Evolutionary conservation across 2,888 invertebrate species (phyloP).

Genomic region (Caenorhabditis imperialis): DNA sequence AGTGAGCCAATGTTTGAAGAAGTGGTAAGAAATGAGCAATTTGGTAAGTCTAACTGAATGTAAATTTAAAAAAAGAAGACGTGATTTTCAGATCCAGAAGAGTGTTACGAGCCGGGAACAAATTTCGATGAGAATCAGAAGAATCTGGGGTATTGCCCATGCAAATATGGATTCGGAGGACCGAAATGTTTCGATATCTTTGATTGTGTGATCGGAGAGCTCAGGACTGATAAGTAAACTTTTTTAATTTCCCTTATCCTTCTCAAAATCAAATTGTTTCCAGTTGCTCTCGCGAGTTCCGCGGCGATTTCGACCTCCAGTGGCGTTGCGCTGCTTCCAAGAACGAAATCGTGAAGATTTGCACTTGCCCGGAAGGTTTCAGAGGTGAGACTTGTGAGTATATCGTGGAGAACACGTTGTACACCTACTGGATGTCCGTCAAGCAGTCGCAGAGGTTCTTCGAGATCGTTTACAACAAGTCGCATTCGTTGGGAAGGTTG

Average conservation of each 20-base stretch:
- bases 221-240: slow-evolving; percentile 27
- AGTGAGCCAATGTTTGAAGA: too few species aligned
- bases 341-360: slow-evolving; percentile 22
- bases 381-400: slow-evolving; percentile 46
- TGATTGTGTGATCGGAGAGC: slow-evolving; percentile 32
- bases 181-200: slow-evolving; percentile 31
- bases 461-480: slow-evolving; percentile 24
- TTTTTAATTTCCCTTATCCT: neutral
- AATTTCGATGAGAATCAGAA: slow-evolving; percentile 22
- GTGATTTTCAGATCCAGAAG: slow-evolving; percentile 25
- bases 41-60: slow-evolving; percentile 4
- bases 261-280: neutral
- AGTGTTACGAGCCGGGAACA: slow-evolving; percentile 48
- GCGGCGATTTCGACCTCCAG: slow-evolving; percentile 24
- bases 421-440: slow-evolving; percentile 11
- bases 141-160: slow-evolving; percentile 32
- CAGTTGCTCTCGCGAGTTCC: slow-evolving; percentile 19
- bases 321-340: slow-evolving; percentile 23
- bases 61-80: neutral
- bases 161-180: slow-evolving; percentile 45
- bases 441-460: slow-evolving; percentile 31
- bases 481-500: slow-evolving; percentile 1
- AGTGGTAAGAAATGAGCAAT: neutral
- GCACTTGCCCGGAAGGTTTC: slow-evolving; percentile 44
- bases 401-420: slow-evolving; percentile 29